Percentiles rank a stretch among this genome's conserved stretches.
Conservation (phyloP, 1,140 invertebrate species). For the Leptoteleia sp. region DNA sequence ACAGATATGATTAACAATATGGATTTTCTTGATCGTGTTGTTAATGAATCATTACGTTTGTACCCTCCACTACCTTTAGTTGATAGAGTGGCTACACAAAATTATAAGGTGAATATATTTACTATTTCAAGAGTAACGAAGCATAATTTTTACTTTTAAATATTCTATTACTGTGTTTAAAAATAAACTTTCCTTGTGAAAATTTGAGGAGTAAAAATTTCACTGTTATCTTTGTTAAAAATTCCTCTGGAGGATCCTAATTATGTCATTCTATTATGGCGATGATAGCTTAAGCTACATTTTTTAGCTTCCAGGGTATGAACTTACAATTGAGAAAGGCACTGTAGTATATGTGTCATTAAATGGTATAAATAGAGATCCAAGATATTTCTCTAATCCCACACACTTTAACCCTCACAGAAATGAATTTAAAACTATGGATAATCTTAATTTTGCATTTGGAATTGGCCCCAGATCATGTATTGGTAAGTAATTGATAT, state of each 20-base stretch:
- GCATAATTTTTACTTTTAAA: no score
- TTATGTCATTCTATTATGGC: no score
- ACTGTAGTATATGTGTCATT: conserved; percentile 70
- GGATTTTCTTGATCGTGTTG: conserved; percentile 66
- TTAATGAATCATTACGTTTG: conserved; percentile 79
- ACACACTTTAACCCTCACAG: conserved; percentile 68
- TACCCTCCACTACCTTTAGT: conserved; percentile 83
- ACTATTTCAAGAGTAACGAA: no score
- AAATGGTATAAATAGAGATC: conserved; percentile 77
- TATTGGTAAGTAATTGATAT: conserved; percentile 71
- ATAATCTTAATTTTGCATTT: conserved; percentile 68
- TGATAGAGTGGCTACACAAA: conserved; percentile 77
- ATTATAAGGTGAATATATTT: conserved; percentile 68
- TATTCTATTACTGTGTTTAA: no score
- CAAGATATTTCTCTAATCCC: conserved; percentile 70
- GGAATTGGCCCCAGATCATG: conserved; percentile 73
- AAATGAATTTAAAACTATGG: conserved; percentile 58
- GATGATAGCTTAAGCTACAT: no score
- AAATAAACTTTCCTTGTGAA: no score
- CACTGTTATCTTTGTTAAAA: no score
- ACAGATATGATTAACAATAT: conserved; percentile 68
- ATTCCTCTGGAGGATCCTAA: no score
- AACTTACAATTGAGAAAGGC: conserved; percentile 76
- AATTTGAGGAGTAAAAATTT: no score
- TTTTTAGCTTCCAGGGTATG: conserved; percentile 74